These are phyloP conservation scores for Drosophila gaucha DNA, from an alignment of 2,888 invertebrate species.

Conservation along the genomic window DNA sequence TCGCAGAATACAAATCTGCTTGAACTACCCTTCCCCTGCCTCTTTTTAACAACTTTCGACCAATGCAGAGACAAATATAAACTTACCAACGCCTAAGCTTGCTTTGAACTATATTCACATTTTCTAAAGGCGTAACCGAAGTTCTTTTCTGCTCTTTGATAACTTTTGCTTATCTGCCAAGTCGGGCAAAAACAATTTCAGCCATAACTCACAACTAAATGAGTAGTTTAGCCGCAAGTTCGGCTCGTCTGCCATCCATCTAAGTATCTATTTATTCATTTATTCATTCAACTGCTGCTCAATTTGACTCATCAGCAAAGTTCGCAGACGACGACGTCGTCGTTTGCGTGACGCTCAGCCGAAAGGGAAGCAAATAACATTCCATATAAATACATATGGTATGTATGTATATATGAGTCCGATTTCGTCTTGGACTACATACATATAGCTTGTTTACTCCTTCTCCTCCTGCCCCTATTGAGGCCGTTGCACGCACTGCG, in stretches of 20 bases:
- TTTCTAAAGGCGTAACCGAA: not conserved
- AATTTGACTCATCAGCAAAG: conserved; percentile 73
- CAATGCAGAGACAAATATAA: no score
- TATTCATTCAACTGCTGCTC: conserved; percentile 63
- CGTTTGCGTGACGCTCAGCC: conserved; percentile 57
- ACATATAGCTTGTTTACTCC: conserved; percentile 25
- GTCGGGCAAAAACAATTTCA: not conserved
- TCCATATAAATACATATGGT: conserved; percentile 51
- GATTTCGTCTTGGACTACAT: no score
- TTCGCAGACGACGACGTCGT: conserved; percentile 58
- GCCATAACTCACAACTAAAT: conserved; percentile 29
- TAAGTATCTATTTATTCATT: conserved; percentile 50
- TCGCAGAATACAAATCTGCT: no score
- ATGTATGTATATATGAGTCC: conserved; percentile 40
- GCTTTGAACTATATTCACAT: not conserved
- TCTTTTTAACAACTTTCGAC: no score
- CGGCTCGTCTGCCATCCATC: conserved; percentile 12
- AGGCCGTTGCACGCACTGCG: conserved; percentile 55
- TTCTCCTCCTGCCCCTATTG: not conserved
- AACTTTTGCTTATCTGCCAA: not conserved
- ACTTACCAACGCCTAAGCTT: not conserved
- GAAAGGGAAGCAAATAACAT: conserved; percentile 63
- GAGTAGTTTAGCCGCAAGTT: conserved; percentile 39
- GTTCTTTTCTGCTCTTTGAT: not conserved
- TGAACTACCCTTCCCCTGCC: no score